Conservation (phyloP, 64 coral and sea anemone genomes). For the Porites lutea region DNA sequence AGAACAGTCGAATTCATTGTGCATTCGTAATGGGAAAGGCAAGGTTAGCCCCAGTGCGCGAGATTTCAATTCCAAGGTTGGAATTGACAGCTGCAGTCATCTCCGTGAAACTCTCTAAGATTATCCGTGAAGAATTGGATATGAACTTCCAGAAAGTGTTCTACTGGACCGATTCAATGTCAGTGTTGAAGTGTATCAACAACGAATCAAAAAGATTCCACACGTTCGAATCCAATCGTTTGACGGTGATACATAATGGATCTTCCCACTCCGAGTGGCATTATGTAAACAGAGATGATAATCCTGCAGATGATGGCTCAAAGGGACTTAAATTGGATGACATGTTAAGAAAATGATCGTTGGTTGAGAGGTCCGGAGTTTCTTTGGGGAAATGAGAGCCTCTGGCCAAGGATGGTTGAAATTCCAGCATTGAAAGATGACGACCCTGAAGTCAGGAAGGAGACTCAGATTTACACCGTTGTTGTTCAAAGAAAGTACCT, state of each 20-base stretch:
- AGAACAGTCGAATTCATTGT: too few species aligned
- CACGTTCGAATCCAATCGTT: slow-evolving; percentile 55
- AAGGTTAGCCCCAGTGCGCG: too few species aligned
- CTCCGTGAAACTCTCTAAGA: too few species aligned
- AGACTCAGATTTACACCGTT: too few species aligned
- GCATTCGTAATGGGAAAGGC: too few species aligned
- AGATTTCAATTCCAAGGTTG: too few species aligned
- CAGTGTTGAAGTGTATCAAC: neutral
- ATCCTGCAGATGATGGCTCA: slow-evolving; percentile 12
- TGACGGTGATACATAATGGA: slow-evolving; percentile 7
- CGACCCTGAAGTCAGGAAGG: too few species aligned
- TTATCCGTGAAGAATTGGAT: slow-evolving; percentile 34
- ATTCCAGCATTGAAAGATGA: too few species aligned
- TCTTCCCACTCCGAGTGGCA: slow-evolving; percentile 15
- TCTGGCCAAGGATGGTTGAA: too few species aligned
- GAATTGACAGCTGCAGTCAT: too few species aligned
- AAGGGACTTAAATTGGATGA: neutral
- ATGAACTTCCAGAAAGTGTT: neutral
- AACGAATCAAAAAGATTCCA: slow-evolving; percentile 35
- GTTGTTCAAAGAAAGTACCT: too few species aligned
- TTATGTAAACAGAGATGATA: slow-evolving; percentile 27
- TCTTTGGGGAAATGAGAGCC: too few species aligned
- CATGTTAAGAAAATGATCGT: neutral
- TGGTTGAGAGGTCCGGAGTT: slow-evolving; percentile 33
- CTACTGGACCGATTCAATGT: slow-evolving; percentile 46